These are phyloP conservation scores for Henricia sp. DNA, from an alignment of 53 echinoderm and acorn worm species.

Conservation along the genomic window DNA sequence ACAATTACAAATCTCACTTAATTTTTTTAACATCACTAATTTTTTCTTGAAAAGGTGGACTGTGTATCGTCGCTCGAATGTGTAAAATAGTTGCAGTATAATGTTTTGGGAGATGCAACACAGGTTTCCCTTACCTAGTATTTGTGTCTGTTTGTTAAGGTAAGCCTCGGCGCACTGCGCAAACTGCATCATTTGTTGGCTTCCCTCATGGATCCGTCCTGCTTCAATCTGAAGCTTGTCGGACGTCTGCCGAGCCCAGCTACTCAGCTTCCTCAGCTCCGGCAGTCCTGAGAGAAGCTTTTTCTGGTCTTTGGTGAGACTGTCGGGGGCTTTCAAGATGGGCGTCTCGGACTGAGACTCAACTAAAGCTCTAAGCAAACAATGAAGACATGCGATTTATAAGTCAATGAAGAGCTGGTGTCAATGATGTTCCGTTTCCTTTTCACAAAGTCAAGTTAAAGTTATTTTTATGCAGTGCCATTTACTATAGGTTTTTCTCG, in stretches of 20 bases:
- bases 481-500: too few species aligned
- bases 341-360: conserved; percentile 27
- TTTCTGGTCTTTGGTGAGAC: conserved; percentile 71
- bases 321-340: conserved; percentile 61
- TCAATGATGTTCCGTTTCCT: too few species aligned
- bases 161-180: conserved; percentile 12
- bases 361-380: conserved; percentile 11
- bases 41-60: too few species aligned
- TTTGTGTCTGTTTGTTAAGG: conserved; percentile 24
- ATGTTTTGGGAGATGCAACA: too few species aligned
- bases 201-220: conserved; percentile 23
- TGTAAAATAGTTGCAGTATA: too few species aligned
- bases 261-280: conserved; percentile 56
- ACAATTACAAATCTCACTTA: too few species aligned
- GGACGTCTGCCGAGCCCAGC: conserved; percentile 64
- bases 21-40: too few species aligned
- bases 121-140: conserved; percentile 29
- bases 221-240: conserved; percentile 57
- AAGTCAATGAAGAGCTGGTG: too few species aligned
- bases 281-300: conserved; percentile 70
- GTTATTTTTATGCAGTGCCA: too few species aligned
- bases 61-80: too few species aligned
- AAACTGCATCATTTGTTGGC: conserved; percentile 56
- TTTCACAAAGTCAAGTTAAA: too few species aligned
- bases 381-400: too few species aligned